Evolutionary conservation across 2,888 invertebrate genomes (phyloP), one percentile per base, ranked within the genome.

Genomic region (Heliconius ethilla): DNA sequence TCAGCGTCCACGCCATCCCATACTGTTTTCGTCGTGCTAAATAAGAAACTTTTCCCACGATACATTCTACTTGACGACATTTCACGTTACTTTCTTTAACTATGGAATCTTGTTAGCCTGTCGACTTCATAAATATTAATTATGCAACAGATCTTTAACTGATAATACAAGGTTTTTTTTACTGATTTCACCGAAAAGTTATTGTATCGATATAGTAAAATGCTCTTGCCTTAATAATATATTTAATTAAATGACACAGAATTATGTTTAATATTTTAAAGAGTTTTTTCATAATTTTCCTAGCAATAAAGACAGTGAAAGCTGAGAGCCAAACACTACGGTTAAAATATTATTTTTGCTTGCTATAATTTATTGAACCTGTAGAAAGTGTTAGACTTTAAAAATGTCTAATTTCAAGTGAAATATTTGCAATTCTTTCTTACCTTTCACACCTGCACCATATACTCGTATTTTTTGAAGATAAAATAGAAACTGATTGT

Each of bases 11-110:
- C 37, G 9, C 25, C 62, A 29, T 63, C 45, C 63, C 27, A 74
- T 62, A 45, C 45, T 22, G n/a, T 63, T 63, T 62, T 45, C 27
- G 6, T 45, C 63, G 74, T 37, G 45, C 62, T 74, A 63, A 74
- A 40, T 74, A 74, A 63, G 59, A 63, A 63, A 74, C 63, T 62
- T 63, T 74, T 74, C 74, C 27, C 74, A 63, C 74, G 40, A 74
- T 40, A 27, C 62, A 40, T 45, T 73, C 74, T 63, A 40, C 74
- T 63, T 40, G 74, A 74, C 45, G 25, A 63, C 74, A 74, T 63
- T 63, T 74, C 29, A 63, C 40, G 1, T 45, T 62, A 40, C 40
- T 63, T 74, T 45, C 74, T 74, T 63, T 10, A 45, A 63, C 63
- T 63, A 25, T 40, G 62, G 59, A 72, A 72, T 72, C 72, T 59